Evolutionary conservation across 2,113 vertebrate genomes (phyloP).

Genomic region (Crotalus tigris): DNA sequence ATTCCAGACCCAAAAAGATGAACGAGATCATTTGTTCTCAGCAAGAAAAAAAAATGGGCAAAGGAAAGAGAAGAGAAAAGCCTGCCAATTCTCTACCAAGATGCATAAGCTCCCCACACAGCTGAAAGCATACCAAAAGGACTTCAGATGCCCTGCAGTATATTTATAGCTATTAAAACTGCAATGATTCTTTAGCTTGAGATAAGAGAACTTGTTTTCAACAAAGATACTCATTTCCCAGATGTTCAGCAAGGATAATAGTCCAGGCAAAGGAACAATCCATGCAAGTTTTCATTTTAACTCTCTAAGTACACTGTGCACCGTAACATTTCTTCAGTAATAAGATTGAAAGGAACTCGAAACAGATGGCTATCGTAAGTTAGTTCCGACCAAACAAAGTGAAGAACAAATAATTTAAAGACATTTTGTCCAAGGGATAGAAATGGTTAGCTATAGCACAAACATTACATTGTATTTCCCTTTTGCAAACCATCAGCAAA

Average conservation of each 20-base stretch:
- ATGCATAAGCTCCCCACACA: not conserved
- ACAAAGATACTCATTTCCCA: not conserved
- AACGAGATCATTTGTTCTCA: not conserved
- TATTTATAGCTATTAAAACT: not conserved
- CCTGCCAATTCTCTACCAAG: not conserved
- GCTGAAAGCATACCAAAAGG: not conserved
- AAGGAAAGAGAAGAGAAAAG: not conserved
- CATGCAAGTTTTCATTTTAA: not conserved
- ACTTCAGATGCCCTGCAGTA: not conserved
- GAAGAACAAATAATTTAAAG: not conserved
- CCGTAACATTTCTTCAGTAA: not conserved
- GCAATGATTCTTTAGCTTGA: not conserved
- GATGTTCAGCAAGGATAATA: not conserved
- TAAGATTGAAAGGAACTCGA: not conserved
- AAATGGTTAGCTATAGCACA: not conserved
- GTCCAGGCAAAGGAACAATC: not conserved
- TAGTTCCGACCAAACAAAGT: not conserved
- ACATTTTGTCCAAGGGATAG: not conserved
- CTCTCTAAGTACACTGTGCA: not conserved
- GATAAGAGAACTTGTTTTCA: not conserved
- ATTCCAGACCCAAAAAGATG: not conserved
- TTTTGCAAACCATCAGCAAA: not conserved
- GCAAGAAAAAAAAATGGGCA: not conserved
- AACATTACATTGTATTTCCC: not conserved
- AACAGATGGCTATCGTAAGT: not conserved